These are phyloP conservation scores for Ctenoplectra terminalis DNA, from an alignment of 1,140 invertebrate species.

Conservation along the genomic window DNA sequence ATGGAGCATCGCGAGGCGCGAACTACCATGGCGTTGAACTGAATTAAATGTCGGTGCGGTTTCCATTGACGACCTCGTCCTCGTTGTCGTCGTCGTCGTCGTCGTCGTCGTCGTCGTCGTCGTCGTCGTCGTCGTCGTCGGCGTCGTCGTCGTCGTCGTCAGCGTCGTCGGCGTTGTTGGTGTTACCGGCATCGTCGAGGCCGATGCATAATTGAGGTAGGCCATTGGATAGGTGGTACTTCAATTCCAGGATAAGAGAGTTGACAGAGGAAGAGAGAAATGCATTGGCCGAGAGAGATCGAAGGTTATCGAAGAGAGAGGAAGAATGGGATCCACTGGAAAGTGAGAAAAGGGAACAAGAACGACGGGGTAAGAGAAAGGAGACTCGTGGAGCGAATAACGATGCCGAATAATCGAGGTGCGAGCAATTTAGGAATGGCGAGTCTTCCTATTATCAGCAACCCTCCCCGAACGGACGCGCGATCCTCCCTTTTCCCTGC, in stretches of 20 bases:
- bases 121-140: neutral
- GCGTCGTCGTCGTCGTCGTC: neutral
- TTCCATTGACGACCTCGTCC: slow-evolving; percentile 59
- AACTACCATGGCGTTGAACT: slow-evolving; percentile 71
- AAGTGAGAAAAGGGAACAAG: slow-evolving; percentile 27
- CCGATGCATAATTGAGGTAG: slow-evolving; percentile 68
- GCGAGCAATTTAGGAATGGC: slow-evolving; percentile 63
- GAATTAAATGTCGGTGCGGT: slow-evolving; percentile 73
- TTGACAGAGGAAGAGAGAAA: slow-evolving; percentile 29
- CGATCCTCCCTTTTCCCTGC: neutral
- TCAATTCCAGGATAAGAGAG: slow-evolving; percentile 62
- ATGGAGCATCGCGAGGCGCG: slow-evolving; percentile 79
- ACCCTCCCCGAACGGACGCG: slow-evolving; percentile 2
- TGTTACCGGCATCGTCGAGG: slow-evolving; percentile 58
- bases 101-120: slow-evolving; percentile 26
- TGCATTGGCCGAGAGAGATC: neutral
- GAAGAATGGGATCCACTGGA: slow-evolving; percentile 29
- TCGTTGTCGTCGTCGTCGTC: slow-evolving; percentile 24
- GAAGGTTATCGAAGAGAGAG: neutral
- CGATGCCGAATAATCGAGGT: slow-evolving; percentile 68
- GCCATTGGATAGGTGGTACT: slow-evolving; percentile 67
- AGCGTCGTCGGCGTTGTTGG: slow-evolving; percentile 30
- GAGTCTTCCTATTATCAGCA: slow-evolving; percentile 66
- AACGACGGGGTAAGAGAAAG: slow-evolving; percentile 14
- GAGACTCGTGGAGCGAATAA: slow-evolving; percentile 10